Evolutionary conservation across 2,113 vertebrate genomes (phyloP).

Genomic region (Mesocricetus auratus): DNA sequence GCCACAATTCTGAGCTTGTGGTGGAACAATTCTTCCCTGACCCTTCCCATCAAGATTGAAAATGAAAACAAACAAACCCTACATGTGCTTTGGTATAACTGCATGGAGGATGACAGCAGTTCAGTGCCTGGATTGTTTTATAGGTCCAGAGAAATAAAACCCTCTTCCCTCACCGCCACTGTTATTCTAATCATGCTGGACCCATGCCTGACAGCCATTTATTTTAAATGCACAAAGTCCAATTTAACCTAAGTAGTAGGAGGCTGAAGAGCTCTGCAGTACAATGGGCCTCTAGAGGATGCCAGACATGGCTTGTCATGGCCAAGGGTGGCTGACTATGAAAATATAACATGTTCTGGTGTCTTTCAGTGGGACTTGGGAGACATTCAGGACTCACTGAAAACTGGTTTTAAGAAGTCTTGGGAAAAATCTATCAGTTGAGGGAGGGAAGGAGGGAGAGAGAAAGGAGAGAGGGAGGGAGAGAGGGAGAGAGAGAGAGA

Average conservation of each 20-base stretch:
- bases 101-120: accelerated
- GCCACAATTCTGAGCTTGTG: neutral
- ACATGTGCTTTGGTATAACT: neutral
- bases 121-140: neutral
- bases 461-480: neutral
- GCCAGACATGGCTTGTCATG: accelerated
- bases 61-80: conserved; percentile 25
- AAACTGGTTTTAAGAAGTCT: conserved; percentile 54
- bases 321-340: neutral
- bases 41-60: neutral
- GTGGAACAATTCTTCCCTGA: neutral
- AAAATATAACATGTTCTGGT: neutral
- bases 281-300: neutral
- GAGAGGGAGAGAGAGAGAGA: neutral
- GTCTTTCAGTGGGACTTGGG: neutral
- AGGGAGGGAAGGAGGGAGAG: neutral
- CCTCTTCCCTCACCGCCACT: neutral
- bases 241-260: neutral
- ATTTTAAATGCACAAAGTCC: conserved; percentile 29
- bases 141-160: neutral
- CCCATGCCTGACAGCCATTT: neutral
- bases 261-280: neutral
- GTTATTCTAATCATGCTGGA: neutral
- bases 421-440: conserved; percentile 59
- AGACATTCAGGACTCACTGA: neutral